Evolutionary conservation across 2,797 vertebrate species (phyloP).

Genomic region (Ibycter americanus): DNA sequence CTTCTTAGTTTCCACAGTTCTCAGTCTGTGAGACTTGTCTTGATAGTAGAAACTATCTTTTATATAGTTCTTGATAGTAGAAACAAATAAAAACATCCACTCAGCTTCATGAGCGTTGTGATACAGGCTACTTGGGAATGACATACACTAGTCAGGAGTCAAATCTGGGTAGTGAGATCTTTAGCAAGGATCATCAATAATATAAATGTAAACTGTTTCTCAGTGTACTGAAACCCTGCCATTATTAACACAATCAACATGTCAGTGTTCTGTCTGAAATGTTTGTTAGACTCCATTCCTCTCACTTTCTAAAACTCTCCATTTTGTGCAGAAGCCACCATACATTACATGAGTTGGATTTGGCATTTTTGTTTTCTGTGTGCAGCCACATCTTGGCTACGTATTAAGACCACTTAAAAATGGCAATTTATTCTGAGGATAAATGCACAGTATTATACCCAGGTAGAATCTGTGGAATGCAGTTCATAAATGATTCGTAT

Average conservation of each 20-base stretch:
- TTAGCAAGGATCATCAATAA: not conserved
- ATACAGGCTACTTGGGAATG: not conserved
- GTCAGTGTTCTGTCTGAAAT: not conserved
- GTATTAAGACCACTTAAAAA: not conserved
- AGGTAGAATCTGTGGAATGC: not conserved
- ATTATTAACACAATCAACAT: not conserved
- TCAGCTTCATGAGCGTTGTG: not conserved
- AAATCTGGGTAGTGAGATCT: not conserved
- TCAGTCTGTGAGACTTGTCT: too few species aligned
- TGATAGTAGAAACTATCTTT: too few species aligned
- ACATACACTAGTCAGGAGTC: not conserved
- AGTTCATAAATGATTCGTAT: not conserved
- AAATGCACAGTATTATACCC: not conserved
- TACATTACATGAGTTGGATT: not conserved
- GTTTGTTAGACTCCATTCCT: not conserved
- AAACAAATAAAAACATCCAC: not conserved
- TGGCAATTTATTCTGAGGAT: not conserved
- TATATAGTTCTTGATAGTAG: not conserved
- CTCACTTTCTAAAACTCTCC: not conserved
- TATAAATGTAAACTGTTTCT: not conserved
- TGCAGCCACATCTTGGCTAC: not conserved
- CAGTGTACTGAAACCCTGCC: not conserved
- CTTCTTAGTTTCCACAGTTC: not conserved
- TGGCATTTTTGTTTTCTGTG: not conserved
- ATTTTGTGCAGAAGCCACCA: not conserved